Conservation (phyloP, 2,797 vertebrate genomes). For the Sebastes steindachneri region DNA sequence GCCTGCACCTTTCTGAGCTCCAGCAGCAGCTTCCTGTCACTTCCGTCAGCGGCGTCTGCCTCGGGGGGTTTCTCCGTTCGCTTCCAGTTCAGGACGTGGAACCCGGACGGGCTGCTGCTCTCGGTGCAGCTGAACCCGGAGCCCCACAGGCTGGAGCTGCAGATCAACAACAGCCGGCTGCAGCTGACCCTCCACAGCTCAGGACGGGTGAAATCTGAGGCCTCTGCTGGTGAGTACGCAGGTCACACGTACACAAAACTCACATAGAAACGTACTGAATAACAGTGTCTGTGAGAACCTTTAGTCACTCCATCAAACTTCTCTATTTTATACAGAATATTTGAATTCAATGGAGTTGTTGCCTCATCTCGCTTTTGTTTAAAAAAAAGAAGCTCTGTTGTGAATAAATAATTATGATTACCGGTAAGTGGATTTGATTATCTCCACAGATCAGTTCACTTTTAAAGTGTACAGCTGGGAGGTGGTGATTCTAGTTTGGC, state of each 20-base stretch:
- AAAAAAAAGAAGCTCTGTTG: neutral
- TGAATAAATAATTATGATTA: neutral
- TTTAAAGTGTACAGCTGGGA: neutral
- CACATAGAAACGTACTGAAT: neutral
- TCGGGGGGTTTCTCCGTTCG: conserved; percentile 88
- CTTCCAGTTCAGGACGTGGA: conserved; percentile 98
- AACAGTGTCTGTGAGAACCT: neutral
- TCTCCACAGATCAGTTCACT: neutral
- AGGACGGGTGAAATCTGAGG: conserved; percentile 82
- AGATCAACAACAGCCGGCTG: conserved; percentile 85
- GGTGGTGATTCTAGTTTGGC: neutral
- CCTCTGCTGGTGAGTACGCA: conserved; percentile 85
- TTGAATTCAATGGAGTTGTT: neutral
- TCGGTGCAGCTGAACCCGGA: conserved; percentile 85
- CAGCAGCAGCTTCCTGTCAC: conserved; percentile 90
- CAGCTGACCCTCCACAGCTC: conserved; percentile 86
- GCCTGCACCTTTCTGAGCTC: conserved; percentile 92
- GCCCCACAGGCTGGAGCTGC: conserved; percentile 86
- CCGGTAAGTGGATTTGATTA: neutral
- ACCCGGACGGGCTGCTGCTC: conserved; percentile 90
- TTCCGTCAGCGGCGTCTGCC: conserved; percentile 83
- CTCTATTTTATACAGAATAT: neutral
- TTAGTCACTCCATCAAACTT: neutral
- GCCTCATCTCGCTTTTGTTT: neutral
- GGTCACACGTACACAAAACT: neutral